These are phyloP conservation scores for Pachypanchax playfairii DNA, from an alignment of 2,113 vertebrate genomes.

Conservation along the genomic window DNA sequence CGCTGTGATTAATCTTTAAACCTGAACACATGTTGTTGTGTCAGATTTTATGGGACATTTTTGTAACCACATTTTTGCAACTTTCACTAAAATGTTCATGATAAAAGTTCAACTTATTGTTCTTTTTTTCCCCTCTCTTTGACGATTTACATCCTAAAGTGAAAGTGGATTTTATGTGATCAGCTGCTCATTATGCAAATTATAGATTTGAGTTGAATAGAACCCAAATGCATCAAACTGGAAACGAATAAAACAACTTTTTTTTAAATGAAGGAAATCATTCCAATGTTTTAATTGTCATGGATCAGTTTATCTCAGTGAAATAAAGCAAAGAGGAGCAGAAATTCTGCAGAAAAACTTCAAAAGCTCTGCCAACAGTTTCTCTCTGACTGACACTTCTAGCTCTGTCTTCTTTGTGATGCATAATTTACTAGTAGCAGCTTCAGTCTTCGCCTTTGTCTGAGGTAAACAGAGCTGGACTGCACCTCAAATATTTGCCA, in stretches of 20 bases:
- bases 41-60: constrained; percentile 22
- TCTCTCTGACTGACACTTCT: constrained; percentile 6
- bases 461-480: constrained; percentile 55
- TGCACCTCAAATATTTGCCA: constrained; percentile 75
- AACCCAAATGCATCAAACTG: background rate
- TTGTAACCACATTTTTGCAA: constrained; percentile 27
- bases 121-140: constrained; percentile 10
- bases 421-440: constrained; percentile 35
- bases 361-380: constrained; percentile 14
- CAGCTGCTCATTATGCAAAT: constrained; percentile 46
- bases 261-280: constrained; percentile 3
- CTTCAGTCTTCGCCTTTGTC: constrained; percentile 20
- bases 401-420: constrained; percentile 26
- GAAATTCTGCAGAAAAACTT: background rate
- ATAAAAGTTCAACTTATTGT: constrained; percentile 8
- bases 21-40: constrained; percentile 27
- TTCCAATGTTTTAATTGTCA: constrained; percentile 4
- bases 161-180: constrained; percentile 40
- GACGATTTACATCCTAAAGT: constrained; percentile 11
- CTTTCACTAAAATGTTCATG: constrained; percentile 26
- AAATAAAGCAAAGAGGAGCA: constrained; percentile 21
- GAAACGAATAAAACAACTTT: background rate
- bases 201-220: too few species aligned
- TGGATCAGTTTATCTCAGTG: constrained; percentile 9
- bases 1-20: constrained; percentile 48